A percentile compares a stretch with the other conserved stretches of the same genome.
phyloP scores from a whole-genome alignment of 2,888 invertebrate species.

The Gymnosoma rotundatum region DNA sequence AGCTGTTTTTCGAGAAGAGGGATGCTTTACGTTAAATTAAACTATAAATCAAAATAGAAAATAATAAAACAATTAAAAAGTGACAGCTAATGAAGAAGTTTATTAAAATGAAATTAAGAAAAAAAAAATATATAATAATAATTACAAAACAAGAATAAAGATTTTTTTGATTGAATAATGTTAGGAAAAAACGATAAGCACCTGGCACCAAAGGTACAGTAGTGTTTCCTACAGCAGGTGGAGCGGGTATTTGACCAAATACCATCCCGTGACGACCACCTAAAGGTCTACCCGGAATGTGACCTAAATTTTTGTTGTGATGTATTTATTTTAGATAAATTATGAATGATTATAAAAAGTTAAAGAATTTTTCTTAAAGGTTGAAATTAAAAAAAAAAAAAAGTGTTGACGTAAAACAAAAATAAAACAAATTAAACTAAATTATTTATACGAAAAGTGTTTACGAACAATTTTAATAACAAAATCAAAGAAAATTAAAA shows the following conservation, averaged over 20 bases:
- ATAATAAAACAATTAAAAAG: conserved; percentile 26
- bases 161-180: conserved; percentile 60
- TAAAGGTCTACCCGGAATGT: conserved; percentile 86
- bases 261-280: conserved; percentile 87
- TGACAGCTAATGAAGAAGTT: conserved; percentile 52
- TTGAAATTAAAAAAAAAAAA: conserved; percentile 39
- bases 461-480: conserved; percentile 13
- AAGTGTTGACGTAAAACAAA: conserved; percentile 20
- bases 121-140: conserved; percentile 40
- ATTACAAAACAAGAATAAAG: conserved; percentile 73
- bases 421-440: conserved; percentile 26
- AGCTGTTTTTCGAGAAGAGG: conserved; percentile 44
- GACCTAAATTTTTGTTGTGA: conserved; percentile 83
- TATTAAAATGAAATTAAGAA: conserved; percentile 65
- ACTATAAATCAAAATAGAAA: conserved; percentile 44
- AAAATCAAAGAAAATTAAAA: conserved; percentile 30
- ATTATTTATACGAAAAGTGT: conserved; percentile 29
- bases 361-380: conserved; percentile 47
- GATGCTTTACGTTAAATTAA: conserved; percentile 60
- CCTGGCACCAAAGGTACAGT: conserved; percentile 84
- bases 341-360: conserved; percentile 67
- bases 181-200: conserved; percentile 81
- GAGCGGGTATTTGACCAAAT: conserved; percentile 84
- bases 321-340: conserved; percentile 70
- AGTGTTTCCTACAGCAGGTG: conserved; percentile 82